A percentile compares a stretch with the other conserved stretches of the same genome.
These are phyloP conservation scores for Bergia puertoricense DNA, from an alignment of 92 coral and sea anemone genomes.

Conservation along the genomic window DNA sequence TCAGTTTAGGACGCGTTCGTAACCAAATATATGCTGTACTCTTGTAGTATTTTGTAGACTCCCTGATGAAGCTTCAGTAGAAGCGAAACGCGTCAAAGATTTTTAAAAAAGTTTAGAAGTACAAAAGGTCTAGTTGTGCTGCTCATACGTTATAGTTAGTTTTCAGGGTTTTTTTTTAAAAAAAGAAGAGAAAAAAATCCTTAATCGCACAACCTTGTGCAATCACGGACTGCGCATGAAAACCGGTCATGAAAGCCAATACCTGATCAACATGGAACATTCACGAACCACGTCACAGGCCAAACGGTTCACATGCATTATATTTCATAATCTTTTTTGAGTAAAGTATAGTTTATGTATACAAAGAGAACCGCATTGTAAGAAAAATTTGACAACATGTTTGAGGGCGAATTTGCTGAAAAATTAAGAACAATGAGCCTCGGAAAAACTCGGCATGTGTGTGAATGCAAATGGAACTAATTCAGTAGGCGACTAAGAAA, in stretches of 20 bases:
- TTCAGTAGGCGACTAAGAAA: background rate
- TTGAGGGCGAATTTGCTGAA: background rate
- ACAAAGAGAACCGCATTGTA: background rate
- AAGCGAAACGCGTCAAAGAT: too few species aligned
- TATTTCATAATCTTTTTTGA: background rate
- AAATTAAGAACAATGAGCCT: background rate
- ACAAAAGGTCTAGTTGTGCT: too few species aligned
- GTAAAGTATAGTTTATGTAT: background rate
- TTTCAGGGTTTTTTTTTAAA: too few species aligned
- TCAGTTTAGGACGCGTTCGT: too few species aligned
- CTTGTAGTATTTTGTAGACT: too few species aligned
- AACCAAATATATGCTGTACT: too few species aligned
- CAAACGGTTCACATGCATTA: background rate
- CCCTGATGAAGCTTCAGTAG: too few species aligned
- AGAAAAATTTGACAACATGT: too few species aligned
- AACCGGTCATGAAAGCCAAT: background rate
- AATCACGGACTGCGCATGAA: background rate
- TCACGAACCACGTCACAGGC: background rate
- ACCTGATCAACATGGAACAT: background rate
- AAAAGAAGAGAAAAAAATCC: background rate
- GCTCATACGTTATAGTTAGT: too few species aligned
- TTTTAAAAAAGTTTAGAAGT: too few species aligned
- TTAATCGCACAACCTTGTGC: background rate
- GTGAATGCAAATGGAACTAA: background rate
- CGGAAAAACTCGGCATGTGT: background rate